Evolutionary conservation across 2,113 vertebrate species (phyloP).

Genomic region (Charadrius vociferus): DNA sequence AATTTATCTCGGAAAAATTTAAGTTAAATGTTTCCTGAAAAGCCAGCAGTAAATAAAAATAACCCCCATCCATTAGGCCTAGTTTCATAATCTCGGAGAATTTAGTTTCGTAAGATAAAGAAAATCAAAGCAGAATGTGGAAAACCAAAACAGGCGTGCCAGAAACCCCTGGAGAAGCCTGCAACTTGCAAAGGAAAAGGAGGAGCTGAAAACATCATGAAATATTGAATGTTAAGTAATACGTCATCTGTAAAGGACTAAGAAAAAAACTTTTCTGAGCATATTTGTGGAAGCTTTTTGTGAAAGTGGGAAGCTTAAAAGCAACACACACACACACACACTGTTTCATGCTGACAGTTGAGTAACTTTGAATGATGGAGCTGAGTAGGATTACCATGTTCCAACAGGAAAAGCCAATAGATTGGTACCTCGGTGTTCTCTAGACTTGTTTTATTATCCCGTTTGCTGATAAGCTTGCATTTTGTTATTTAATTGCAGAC

Average conservation of each 20-base stretch:
- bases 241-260: neutral
- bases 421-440: neutral
- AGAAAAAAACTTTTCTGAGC: neutral
- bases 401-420: neutral
- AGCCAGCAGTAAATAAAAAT: neutral
- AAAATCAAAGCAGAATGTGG: neutral
- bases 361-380: neutral
- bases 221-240: neutral
- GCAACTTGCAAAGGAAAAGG: neutral
- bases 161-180: neutral
- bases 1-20: neutral
- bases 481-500: neutral
- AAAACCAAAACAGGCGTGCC: neutral
- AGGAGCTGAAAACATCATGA: neutral
- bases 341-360: neutral
- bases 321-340: neutral
- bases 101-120: neutral
- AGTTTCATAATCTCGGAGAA: neutral
- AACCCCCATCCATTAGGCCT: neutral
- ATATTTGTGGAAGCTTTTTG: neutral
- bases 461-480: neutral
- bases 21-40: neutral
- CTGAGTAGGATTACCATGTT: neutral
- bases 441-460: neutral
- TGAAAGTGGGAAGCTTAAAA: neutral